Percentiles rank a stretch among this genome's conserved stretches.
These are phyloP conservation scores for Lissocephala sabroskyi DNA, from an alignment of 2,888 invertebrate genomes.

Conservation along the genomic window DNA sequence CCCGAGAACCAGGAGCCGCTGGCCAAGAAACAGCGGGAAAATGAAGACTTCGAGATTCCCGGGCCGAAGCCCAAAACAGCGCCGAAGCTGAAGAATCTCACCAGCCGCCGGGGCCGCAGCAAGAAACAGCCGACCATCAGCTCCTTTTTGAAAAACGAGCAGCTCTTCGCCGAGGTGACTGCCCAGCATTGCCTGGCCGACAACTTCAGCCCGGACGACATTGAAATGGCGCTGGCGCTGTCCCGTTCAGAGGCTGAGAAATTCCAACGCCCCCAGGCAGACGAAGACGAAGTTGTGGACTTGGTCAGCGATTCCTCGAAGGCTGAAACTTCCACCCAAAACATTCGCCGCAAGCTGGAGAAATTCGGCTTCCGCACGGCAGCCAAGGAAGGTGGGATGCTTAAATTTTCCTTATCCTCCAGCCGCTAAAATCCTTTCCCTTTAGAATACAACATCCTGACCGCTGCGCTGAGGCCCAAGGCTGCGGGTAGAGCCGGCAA, in stretches of 20 bases:
- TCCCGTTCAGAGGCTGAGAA: constrained; percentile 75
- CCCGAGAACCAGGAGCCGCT: constrained; percentile 14
- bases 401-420: not conserved
- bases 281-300: constrained; percentile 29
- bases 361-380: constrained; percentile 76
- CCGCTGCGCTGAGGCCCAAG: constrained; percentile 44
- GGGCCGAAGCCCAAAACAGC: constrained; percentile 47
- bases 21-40: constrained; percentile 22
- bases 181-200: constrained; percentile 68
- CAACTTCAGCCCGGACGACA: constrained; percentile 78
- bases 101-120: constrained; percentile 17
- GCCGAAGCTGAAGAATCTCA: constrained; percentile 40
- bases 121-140: constrained; percentile 65
- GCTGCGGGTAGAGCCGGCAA: constrained; percentile 26
- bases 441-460: constrained; percentile 57
- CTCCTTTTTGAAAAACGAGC: constrained; percentile 66
- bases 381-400: constrained; percentile 51
- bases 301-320: constrained; percentile 20
- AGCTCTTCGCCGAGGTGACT: constrained; percentile 67
- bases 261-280: constrained; percentile 26
- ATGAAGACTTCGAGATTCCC: constrained; percentile 37
- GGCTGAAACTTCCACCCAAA: constrained; percentile 30
- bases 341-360: constrained; percentile 75
- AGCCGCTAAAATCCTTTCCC: not conserved
- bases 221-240: constrained; percentile 79